Evolutionary conservation across 2,797 vertebrate genomes (phyloP).

Genomic region (Meda fulgida): DNA sequence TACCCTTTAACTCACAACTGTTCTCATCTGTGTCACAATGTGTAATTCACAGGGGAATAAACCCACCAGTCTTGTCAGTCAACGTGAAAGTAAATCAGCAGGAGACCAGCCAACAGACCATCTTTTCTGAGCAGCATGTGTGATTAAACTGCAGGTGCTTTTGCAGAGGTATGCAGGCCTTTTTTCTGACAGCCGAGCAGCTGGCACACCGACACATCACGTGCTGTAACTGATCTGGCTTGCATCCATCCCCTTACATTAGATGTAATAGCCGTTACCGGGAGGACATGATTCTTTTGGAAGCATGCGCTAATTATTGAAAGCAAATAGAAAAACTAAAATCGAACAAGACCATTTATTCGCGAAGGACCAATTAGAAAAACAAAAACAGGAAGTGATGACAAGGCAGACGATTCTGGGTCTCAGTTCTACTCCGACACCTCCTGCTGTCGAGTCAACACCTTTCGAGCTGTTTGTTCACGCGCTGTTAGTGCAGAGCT

Average conservation of each 20-base stretch:
- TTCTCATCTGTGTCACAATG: background rate
- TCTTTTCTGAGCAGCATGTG: slow-evolving; percentile 33
- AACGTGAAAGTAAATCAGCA: slow-evolving; percentile 40
- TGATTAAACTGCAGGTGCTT: slow-evolving; percentile 41
- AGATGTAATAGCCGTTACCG: background rate
- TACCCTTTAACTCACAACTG: background rate
- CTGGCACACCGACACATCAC: slow-evolving; percentile 25
- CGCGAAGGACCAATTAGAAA: background rate
- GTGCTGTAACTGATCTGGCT: slow-evolving; percentile 12
- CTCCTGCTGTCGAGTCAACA: slow-evolving; percentile 42
- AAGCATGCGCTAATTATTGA: background rate
- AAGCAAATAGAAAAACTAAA: background rate
- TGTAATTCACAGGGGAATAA: slow-evolving; percentile 25
- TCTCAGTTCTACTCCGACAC: slow-evolving; percentile 20
- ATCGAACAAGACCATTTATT: background rate
- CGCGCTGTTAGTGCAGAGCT: slow-evolving; percentile 35
- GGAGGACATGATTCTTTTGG: background rate
- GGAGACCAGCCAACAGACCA: slow-evolving; percentile 36
- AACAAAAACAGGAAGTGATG: slow-evolving; percentile 43
- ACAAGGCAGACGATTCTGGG: slow-evolving; percentile 28
- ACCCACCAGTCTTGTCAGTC: slow-evolving; percentile 40
- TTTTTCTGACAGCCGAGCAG: slow-evolving; percentile 28
- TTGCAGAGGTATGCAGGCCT: slow-evolving; percentile 30
- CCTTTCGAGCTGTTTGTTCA: slow-evolving; percentile 42
- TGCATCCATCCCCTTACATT: background rate